Evolutionary conservation across 1,140 invertebrate species (phyloP), one percentile per base, ranked within the genome.

Genomic region (Steinernema feltiae): DNA sequence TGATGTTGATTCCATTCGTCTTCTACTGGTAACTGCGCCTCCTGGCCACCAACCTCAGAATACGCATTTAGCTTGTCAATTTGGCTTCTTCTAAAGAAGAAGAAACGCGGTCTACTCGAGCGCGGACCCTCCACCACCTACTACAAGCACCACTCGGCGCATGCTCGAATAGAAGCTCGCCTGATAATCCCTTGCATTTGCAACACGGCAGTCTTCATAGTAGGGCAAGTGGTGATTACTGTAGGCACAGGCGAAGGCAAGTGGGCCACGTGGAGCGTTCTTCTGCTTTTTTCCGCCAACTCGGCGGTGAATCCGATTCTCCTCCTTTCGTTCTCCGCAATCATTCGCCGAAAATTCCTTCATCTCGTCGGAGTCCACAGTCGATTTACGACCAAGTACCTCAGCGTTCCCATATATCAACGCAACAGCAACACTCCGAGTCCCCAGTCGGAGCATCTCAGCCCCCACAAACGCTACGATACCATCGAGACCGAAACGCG

Each of bases 281-380:
- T 84, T 63, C 32, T 84, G 7, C 76, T 84, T 2, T 84, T 84
- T 69, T 72, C 75, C 0, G 69, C 70, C n/a, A 84, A 84, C 69
- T 82, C 82, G 0, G 82, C 82, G 53, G 80, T 84, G 17, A 84
- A 84, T 72, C 82, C 82, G 53, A 46, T 84, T 7, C 73, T 84
- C 0, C 70, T 84, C 3, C 32, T 84, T 21, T 73, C 78, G 3
- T 84, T 82, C 71, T 84, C 83, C 1, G 73, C 46, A 0, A 77
- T 78, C 24, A 80, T 84, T 21, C 53, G 53, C 15, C 53, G 53
- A 3, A 63, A 63, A 27, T 63, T 63, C 53, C 53, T 63, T 21
- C 12, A 63, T 21, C 3, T 63, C 12, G 7, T 63, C 53, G 53
- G 53, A 7, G 7, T 63, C 53, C 12, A 27, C 15, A 15, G 3